Base-by-base conservation (phyloP, 2,113 vertebrate genomes). In the Ramphastos sulfuratus region DNA sequence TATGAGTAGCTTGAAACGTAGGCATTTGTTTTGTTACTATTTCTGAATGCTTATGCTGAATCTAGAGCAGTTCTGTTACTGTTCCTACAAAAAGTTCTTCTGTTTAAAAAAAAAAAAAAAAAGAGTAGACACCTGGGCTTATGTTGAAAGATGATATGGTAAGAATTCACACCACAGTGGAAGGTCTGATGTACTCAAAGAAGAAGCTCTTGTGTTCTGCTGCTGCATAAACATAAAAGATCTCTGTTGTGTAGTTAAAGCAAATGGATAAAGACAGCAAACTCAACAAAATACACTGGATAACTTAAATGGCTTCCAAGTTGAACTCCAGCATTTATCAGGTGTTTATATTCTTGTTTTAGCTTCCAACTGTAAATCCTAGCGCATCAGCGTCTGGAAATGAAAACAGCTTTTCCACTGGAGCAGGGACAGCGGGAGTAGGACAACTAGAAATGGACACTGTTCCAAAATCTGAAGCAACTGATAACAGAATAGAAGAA, bases 351-450 rank as follows among this genome's bases (percentile, higher is more conserved):
- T 86, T 76, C 82, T 44, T 78, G 23, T 78, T 97, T 91, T 84
- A 98, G 98, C 97, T 98, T 93, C 98, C 98, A 6, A 67, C 95
- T 92, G 82, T 97, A 96, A 98, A 97, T 96, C 92, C 98, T 67
- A 95, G 95, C 93, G 94, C 95, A 80, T 87, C 97, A 19, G 92
- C 92, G 87, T 96, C 98, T 97, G 97, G 94, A 95, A 98, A 67
- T 0, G 98, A 98, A 94, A 96, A 78, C 70, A 61, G 96, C 64
- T 97, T 98, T 96, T 97, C 97, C 84, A 91, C 97, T 42, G 97
- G 96, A 88, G 76, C 96, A 90, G 97, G 97, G 69, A 71, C 94
- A 72, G 79, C 93, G 70, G 85, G 89, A 12, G 69, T 88, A 93
- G 97, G 94, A 86, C 89, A 93, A 12, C 42, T 92, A 84, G 98